These are phyloP conservation scores for Lasioglossum oenotherae DNA, from an alignment of 2,888 invertebrate species.

Conservation along the genomic window DNA sequence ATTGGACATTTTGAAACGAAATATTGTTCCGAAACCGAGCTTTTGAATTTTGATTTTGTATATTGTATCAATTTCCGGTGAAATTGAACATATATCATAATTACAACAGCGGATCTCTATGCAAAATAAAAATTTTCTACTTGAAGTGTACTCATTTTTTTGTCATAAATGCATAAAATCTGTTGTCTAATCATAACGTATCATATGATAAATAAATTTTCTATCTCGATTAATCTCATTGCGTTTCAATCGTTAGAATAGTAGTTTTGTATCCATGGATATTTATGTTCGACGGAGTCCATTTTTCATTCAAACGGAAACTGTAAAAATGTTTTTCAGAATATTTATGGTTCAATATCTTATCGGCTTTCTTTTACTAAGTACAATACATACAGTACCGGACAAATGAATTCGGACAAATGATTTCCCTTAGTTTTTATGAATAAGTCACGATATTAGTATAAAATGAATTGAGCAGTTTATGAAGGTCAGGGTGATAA, in stretches of 20 bases:
- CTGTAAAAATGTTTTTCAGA: neutral
- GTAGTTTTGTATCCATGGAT: neutral
- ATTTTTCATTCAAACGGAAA: neutral
- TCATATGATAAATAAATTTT: neutral
- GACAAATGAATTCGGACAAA: too few species aligned
- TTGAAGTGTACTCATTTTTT: too few species aligned
- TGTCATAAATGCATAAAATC: too few species aligned
- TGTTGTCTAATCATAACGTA: too few species aligned
- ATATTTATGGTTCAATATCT: neutral
- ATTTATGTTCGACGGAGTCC: neutral
- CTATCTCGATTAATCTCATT: neutral
- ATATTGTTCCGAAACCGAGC: neutral
- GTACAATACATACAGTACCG: too few species aligned
- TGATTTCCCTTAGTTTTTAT: too few species aligned
- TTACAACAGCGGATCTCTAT: too few species aligned
- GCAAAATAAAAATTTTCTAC: too few species aligned
- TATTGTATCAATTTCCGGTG: neutral
- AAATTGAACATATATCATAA: neutral
- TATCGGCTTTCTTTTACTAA: neutral
- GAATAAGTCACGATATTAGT: too few species aligned
- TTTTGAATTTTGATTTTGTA: neutral
- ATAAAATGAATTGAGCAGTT: too few species aligned
- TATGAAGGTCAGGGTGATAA: too few species aligned
- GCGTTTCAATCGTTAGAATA: neutral
- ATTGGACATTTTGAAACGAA: neutral